These are phyloP conservation scores for Protobothrops mucrosquamatus DNA, from an alignment of 2,113 vertebrate genomes.

Conservation along the genomic window DNA sequence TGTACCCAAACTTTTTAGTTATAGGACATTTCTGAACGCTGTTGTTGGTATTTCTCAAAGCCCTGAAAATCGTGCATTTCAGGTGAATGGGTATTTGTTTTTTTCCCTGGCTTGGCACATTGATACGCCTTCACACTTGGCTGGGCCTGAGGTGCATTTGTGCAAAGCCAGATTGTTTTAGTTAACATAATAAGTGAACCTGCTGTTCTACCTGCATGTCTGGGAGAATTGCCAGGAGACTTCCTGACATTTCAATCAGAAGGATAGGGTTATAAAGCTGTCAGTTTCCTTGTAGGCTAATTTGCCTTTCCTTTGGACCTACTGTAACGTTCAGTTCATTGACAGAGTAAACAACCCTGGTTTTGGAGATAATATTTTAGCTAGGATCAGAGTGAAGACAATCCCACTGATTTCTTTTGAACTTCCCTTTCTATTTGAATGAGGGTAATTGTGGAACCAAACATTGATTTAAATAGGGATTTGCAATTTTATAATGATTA, in stretches of 20 bases:
- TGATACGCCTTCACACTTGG: conserved; percentile 74
- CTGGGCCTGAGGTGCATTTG: conserved; percentile 75
- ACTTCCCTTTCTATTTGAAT: not conserved
- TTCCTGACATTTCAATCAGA: conserved; percentile 79
- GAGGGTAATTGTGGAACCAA: not conserved
- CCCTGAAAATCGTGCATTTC: conserved; percentile 18
- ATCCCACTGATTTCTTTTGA: conserved; percentile 23
- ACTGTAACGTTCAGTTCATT: conserved; percentile 66
- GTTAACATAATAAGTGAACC: conserved; percentile 82
- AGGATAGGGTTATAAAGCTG: conserved; percentile 82
- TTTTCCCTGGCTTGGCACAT: conserved; percentile 61
- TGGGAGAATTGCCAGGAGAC: conserved; percentile 82
- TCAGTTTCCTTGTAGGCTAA: conserved; percentile 81
- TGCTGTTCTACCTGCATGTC: conserved; percentile 85
- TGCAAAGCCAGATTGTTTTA: conserved; percentile 79
- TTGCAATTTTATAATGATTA: not conserved
- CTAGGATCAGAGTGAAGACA: conserved; percentile 55
- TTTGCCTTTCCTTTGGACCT: conserved; percentile 80
- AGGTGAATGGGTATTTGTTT: conserved; percentile 59
- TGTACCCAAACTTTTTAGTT: not conserved
- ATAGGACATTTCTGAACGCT: not conserved
- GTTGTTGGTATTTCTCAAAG: conserved; percentile 24
- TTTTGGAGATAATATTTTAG: conserved; percentile 66
- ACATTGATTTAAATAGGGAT: not conserved
- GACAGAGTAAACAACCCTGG: conserved; percentile 61